phyloP scores from a whole-genome alignment of 2,113 vertebrate species.

The Columbina picui region DNA sequence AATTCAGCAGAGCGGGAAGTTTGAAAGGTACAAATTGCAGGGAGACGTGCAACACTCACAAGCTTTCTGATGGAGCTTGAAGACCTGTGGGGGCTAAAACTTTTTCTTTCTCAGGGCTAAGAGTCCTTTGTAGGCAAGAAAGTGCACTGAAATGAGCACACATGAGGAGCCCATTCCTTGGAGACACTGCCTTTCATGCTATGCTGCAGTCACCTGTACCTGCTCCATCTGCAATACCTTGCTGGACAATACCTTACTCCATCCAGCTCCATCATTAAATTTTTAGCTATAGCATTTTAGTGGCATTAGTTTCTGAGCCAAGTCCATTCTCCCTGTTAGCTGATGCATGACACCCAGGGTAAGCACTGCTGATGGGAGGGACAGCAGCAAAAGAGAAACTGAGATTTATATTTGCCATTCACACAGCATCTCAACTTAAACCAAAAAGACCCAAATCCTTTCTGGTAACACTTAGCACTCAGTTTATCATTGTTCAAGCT shows the following conservation, averaged over 20 bases:
- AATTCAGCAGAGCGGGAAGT: background rate
- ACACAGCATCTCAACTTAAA: background rate
- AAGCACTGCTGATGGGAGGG: background rate
- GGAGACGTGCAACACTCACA: accelerated
- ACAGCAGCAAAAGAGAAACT: background rate
- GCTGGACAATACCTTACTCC: background rate
- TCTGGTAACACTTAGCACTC: background rate
- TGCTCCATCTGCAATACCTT: background rate
- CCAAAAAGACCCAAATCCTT: background rate
- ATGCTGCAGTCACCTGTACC: accelerated
- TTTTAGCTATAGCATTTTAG: background rate
- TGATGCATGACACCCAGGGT: background rate
- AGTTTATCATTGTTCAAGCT: background rate
- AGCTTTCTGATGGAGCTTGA: background rate
- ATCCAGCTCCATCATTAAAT: background rate
- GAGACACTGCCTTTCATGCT: background rate
- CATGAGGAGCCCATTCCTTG: background rate
- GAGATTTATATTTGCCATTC: background rate
- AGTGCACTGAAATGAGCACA: background rate
- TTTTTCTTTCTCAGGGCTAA: background rate
- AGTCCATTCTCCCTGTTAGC: background rate
- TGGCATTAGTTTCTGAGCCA: background rate
- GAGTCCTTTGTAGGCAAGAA: background rate
- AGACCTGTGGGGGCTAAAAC: background rate
- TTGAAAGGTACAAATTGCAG: background rate